These are phyloP conservation scores for Idaea straminata DNA, from an alignment of 2,888 invertebrate species.

Conservation along the genomic window DNA sequence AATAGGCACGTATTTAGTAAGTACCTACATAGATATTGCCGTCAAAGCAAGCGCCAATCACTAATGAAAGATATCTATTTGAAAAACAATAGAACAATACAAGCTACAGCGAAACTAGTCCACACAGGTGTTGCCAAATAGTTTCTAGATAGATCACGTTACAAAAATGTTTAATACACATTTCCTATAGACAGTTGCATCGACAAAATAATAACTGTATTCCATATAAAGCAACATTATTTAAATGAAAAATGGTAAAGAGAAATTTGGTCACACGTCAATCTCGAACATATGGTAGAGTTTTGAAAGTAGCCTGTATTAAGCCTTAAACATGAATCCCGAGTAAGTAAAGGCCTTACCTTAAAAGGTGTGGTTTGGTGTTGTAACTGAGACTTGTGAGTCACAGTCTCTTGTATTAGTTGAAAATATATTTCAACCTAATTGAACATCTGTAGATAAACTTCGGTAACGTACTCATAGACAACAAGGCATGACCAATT, in stretches of 20 bases:
- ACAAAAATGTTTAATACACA: neutral
- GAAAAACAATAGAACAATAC: conserved; percentile 35
- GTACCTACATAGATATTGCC: neutral
- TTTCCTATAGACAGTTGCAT: conserved; percentile 13
- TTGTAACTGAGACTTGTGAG: conserved; percentile 66
- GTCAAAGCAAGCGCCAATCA: neutral
- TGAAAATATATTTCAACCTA: conserved; percentile 60
- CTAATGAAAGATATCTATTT: neutral
- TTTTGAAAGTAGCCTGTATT: conserved; percentile 73
- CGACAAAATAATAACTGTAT: conserved; percentile 13
- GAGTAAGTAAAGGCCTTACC: conserved; percentile 68
- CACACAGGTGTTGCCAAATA: conserved; percentile 33
- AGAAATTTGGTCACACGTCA: conserved; percentile 70
- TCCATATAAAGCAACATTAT: conserved; percentile 14
- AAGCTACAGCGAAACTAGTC: conserved; percentile 32
- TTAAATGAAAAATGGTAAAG: conserved; percentile 32
- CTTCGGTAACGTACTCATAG: conserved; percentile 32
- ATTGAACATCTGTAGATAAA: conserved; percentile 67
- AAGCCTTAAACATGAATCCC: conserved; percentile 72
- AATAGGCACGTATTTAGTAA: neutral
- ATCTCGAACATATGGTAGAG: conserved; percentile 72
- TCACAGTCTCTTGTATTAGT: conserved; percentile 71
- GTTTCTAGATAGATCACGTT: conserved; percentile 15
- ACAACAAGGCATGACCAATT: conserved; percentile 32
- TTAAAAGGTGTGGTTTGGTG: conserved; percentile 66